Conservation (phyloP, 1,140 invertebrate genomes). For the Drosophila novamexicana region DNA sequence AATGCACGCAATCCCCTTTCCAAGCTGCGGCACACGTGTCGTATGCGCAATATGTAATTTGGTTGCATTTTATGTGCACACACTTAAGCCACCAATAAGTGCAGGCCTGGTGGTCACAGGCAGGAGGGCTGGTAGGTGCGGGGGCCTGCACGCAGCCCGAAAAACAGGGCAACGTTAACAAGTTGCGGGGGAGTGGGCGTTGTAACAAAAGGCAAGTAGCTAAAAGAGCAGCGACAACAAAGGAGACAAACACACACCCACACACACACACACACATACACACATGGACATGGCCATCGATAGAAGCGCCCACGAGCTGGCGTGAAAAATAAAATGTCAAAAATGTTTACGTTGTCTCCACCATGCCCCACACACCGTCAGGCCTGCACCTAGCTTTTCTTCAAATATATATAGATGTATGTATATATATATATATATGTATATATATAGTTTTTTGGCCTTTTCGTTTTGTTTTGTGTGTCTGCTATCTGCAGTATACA, state of each 20-base stretch:
- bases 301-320: slow-evolving; percentile 51
- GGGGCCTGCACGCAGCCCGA: slow-evolving; percentile 8
- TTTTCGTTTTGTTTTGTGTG: slow-evolving; percentile 19
- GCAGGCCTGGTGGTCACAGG: slow-evolving; percentile 2
- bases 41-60: slow-evolving; percentile 55
- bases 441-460: too few species aligned
- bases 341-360: slow-evolving; percentile 71
- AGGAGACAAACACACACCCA: slow-evolving; percentile 21
- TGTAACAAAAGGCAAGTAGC: slow-evolving; percentile 37
- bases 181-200: neutral
- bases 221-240: slow-evolving; percentile 67
- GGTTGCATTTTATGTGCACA: slow-evolving; percentile 48
- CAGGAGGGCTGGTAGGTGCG: neutral
- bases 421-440: too few species aligned
- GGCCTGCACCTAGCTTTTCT: neutral
- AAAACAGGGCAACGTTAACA: slow-evolving; percentile 24
- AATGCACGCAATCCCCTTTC: too few species aligned
- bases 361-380: neutral
- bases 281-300: slow-evolving; percentile 27
- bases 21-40: slow-evolving; percentile 32
- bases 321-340: slow-evolving; percentile 79
- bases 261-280: slow-evolving; percentile 14
- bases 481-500: slow-evolving; percentile 63
- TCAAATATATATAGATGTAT: neutral
- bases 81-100: slow-evolving; percentile 40